A percentile compares a stretch with the other conserved stretches of the same genome.
Conservation (phyloP, 2,888 invertebrate species). For the Nemurella pictetii region DNA sequence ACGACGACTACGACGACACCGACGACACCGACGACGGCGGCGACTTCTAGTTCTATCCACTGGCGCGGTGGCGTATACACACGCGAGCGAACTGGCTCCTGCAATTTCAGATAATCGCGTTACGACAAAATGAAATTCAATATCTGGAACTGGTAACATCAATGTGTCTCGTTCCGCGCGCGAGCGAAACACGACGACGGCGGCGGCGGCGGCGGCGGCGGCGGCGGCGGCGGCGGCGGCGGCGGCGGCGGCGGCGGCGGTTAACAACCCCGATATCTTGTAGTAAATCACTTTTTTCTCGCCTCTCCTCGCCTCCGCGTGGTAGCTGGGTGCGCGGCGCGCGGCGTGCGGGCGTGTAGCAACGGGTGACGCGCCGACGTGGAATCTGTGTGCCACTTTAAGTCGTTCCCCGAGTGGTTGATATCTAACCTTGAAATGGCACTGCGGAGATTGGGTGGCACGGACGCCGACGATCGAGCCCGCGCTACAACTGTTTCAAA, state of each 20-base stretch:
- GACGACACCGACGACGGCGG: neutral
- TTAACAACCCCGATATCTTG: neutral
- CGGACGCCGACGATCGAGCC: too few relatives aligned
- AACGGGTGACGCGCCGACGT: too few relatives aligned
- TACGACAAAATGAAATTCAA: neutral
- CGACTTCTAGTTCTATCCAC: too few relatives aligned
- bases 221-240: neutral
- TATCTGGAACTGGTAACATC: neutral
- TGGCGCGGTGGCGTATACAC: neutral
- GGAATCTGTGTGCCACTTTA: too few relatives aligned
- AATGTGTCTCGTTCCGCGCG: neutral
- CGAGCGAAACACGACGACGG: neutral
- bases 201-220: neutral
- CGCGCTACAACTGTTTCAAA: too few relatives aligned
- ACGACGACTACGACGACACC: too few relatives aligned
- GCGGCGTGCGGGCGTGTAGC: too few relatives aligned
- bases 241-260: neutral
- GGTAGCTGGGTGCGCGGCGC: too few relatives aligned
- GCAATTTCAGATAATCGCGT: neutral
- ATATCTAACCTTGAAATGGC: too few relatives aligned
- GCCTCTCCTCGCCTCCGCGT: too few relatives aligned
- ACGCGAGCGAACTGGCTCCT: neutral
- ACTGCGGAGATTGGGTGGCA: too few relatives aligned
- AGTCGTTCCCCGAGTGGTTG: too few relatives aligned
- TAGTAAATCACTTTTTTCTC: neutral